These are phyloP conservation scores for Anguilla marmorata DNA, from an alignment of 2,797 vertebrate species.

Conservation along the genomic window DNA sequence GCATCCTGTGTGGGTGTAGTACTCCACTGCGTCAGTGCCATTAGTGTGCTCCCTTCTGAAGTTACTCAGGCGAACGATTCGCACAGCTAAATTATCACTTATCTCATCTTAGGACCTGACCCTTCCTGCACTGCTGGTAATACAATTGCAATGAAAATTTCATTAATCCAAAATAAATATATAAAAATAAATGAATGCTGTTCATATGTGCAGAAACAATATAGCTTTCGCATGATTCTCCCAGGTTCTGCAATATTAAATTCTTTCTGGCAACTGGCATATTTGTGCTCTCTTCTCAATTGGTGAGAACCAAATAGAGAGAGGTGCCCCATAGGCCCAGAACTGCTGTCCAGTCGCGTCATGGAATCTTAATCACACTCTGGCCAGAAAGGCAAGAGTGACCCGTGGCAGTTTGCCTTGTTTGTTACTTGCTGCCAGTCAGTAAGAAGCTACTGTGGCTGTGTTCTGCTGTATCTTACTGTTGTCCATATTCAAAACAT, in stretches of 20 bases:
- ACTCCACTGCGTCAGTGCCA: neutral
- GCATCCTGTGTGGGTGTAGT: slow-evolving; percentile 26
- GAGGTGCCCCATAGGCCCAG: neutral
- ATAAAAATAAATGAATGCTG: neutral
- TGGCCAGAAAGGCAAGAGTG: neutral
- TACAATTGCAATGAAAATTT: neutral
- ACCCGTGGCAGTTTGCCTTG: neutral
- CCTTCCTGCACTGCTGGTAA: neutral
- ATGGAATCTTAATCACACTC: slow-evolving; percentile 1
- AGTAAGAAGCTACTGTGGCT: neutral
- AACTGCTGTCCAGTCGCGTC: neutral
- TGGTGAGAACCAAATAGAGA: neutral
- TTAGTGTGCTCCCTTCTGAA: neutral
- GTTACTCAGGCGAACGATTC: neutral
- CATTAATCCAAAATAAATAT: neutral
- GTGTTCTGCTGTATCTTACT: neutral
- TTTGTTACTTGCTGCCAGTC: neutral
- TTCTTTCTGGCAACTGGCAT: neutral
- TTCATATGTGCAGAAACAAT: neutral
- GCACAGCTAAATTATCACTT: neutral
- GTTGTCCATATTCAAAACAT: neutral
- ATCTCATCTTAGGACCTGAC: neutral
- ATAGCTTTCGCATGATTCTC: neutral
- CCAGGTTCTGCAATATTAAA: neutral
- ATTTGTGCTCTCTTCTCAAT: neutral